Base-by-base conservation (phyloP, 2,888 invertebrate species). In the Eristalis pertinax region DNA sequence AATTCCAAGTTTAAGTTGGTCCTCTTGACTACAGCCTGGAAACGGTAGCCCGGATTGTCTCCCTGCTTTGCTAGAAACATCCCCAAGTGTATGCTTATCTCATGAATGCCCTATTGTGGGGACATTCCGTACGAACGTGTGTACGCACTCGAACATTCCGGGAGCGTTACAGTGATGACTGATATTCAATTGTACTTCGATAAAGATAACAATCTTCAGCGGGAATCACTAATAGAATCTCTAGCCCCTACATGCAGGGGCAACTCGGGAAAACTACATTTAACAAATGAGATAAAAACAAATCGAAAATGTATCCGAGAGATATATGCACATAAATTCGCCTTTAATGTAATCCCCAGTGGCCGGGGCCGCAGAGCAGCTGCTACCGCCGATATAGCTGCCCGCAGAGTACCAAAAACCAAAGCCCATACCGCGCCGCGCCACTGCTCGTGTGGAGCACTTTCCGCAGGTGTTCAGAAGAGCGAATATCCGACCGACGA, bases 321-420 rank as follows among this genome's bases (percentile, higher is more conserved):
- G 26, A 26, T 26, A 68, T 13, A 58, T 22, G 60, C 67, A 84
- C 84, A 84, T 79, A 80, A 72, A 84, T 75, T 80, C 70, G 62
- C 62, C 75, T 80, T 84, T 80, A 78, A 60, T 79, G 58, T 79
- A 79, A 79, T 72, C 72, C 72, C 72, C 64, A 32, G 29, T 43
- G 64, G 65, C 26, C 24, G 43, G 72, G 35, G n/a, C 32, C 43
- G 65, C 63, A 68, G 11, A 43, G 62, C 80, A 75, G 41, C 60
- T 80, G 72, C 70, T 56, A 68, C 43, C 43, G 43, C 43, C 8
- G 24, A 58, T 22, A n/a, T 15, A 15, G 24, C 24, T 72, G 65
- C 63, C 41, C 65, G 79, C n/a, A n/a, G n/a, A n/a, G n/a, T n/a
- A n/a, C n/a, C n/a, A n/a, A n/a, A 60, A 32, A 58, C 50, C 80